A percentile compares a stretch with the other conserved stretches of the same genome.
phyloP scores from a whole-genome alignment of 1,140 invertebrate genomes.

The Myzus persicae region DNA sequence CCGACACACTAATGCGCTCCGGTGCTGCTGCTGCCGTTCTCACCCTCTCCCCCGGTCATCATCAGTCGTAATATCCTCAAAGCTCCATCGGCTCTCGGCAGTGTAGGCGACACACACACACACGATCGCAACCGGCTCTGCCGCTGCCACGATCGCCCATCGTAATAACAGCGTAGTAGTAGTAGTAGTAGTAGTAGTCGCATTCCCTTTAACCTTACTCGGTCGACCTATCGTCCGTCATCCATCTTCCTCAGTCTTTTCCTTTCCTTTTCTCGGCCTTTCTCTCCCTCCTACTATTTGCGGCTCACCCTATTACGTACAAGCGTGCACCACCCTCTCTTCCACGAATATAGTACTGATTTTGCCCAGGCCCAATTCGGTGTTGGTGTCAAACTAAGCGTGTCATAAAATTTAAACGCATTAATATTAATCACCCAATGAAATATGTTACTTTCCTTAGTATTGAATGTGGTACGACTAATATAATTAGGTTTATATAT shows the following conservation, averaged over 20 bases:
- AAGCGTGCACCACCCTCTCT: background rate
- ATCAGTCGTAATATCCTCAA: constrained; percentile 54
- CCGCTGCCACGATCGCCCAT: background rate
- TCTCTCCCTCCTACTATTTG: background rate
- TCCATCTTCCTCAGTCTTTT: constrained; percentile 37
- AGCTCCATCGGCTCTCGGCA: constrained; percentile 46
- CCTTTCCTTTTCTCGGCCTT: constrained; percentile 13
- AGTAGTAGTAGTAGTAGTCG: constrained; percentile 25
- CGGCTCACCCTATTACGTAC: constrained; percentile 5
- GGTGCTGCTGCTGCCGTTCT: constrained; percentile 35
- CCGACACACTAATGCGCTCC: constrained; percentile 40
- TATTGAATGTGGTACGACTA: background rate
- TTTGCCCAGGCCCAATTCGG: background rate
- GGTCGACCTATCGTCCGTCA: constrained; percentile 35
- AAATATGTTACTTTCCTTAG: background rate
- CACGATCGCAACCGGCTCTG: constrained; percentile 34
- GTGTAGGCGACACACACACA: constrained; percentile 30
- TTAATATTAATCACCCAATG: background rate
- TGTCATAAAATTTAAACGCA: background rate
- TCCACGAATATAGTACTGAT: background rate
- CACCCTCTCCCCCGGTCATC: constrained; percentile 23
- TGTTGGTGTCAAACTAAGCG: background rate
- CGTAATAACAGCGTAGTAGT: constrained; percentile 34
- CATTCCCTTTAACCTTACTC: constrained; percentile 52
- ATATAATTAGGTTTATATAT: background rate